phyloP scores from a whole-genome alignment of 2,113 vertebrate species.

The Hypocryptadius cinnamomeus region DNA sequence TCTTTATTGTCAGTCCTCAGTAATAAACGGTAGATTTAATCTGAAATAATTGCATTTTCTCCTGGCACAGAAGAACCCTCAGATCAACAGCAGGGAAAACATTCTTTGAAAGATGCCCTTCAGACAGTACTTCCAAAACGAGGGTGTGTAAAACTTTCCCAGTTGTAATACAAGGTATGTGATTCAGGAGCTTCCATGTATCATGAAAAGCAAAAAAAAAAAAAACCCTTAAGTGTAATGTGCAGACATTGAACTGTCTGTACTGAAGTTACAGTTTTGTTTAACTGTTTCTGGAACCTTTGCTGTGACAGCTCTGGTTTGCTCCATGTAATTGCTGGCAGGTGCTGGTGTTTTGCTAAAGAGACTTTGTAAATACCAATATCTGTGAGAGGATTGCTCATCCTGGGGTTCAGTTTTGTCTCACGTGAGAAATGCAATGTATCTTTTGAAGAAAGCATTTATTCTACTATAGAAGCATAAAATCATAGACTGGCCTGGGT shows the following conservation, averaged over 20 bases:
- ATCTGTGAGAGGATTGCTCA: background rate
- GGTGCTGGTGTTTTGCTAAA: background rate
- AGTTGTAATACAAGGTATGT: background rate
- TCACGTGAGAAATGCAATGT: background rate
- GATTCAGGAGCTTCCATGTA: accelerated
- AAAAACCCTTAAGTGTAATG: accelerated
- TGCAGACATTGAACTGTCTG: background rate
- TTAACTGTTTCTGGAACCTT: background rate
- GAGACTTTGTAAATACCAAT: background rate
- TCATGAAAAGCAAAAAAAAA: background rate
- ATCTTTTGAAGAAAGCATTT: background rate
- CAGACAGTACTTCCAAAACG: background rate
- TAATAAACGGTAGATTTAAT: background rate
- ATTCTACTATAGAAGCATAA: accelerated
- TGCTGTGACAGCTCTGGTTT: background rate
- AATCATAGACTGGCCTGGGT: background rate
- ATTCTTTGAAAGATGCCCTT: background rate
- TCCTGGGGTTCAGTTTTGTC: accelerated
- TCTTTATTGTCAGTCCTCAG: background rate
- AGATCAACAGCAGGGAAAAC: background rate
- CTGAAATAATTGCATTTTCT: background rate
- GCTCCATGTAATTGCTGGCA: background rate
- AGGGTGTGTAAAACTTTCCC: background rate
- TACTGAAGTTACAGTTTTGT: background rate
- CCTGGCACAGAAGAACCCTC: background rate